Percentiles rank a stretch among this genome's conserved stretches.
Conservation (phyloP, 2,113 vertebrate genomes). For the Equus quagga region DNA sequence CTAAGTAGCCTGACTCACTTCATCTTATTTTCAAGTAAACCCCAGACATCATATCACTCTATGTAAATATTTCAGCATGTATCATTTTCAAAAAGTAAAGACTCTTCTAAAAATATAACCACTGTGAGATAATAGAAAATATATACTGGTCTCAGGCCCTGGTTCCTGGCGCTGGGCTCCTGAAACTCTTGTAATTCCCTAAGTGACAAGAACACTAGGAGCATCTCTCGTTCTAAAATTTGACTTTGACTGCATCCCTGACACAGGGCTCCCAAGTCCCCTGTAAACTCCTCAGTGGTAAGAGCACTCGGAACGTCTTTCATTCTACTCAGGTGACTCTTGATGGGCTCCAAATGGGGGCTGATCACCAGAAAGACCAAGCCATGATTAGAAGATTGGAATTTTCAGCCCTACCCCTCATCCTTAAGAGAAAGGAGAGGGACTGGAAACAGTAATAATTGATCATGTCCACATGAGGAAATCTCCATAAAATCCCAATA, state of each 20-base stretch:
- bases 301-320: not conserved
- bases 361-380: not conserved
- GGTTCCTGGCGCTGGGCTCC: not conserved
- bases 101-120: not conserved
- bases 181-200: not conserved
- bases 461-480: not conserved
- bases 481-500: not conserved
- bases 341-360: not conserved
- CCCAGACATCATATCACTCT: not conserved
- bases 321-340: not conserved
- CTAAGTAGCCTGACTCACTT: not conserved
- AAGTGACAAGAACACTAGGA: not conserved
- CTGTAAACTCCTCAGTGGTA: not conserved
- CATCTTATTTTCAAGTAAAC: conserved; percentile 2
- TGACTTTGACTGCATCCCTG: not conserved
- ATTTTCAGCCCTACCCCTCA: not conserved
- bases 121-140: not conserved
- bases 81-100: not conserved
- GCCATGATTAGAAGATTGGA: not conserved
- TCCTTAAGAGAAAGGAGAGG: not conserved
- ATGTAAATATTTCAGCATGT: not conserved
- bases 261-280: not conserved
- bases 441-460: not conserved
- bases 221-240: not conserved
- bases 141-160: not conserved